phyloP scores from a whole-genome alignment of 2,113 vertebrate species.

The Ageneiosus marmoratus region DNA sequence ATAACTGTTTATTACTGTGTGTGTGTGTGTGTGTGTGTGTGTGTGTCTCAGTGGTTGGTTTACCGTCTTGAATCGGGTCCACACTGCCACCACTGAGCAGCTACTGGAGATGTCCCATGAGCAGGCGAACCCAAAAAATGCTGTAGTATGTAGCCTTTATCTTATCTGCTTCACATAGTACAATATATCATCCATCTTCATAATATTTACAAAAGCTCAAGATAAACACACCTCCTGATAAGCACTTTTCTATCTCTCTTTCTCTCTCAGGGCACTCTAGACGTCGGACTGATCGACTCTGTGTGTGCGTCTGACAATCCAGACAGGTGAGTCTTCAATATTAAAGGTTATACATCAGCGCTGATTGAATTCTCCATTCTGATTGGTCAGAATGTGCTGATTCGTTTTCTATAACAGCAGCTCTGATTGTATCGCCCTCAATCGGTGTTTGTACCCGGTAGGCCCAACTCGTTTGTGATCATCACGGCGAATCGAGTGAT shows the following conservation, averaged over 20 bases:
- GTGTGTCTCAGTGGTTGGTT: conserved; percentile 82
- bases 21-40: neutral
- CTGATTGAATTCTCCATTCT: neutral
- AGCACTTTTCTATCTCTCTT: neutral
- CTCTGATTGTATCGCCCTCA: neutral
- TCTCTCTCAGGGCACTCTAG: conserved; percentile 81
- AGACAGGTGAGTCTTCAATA: conserved; percentile 76
- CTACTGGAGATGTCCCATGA: conserved; percentile 91
- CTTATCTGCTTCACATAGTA: neutral
- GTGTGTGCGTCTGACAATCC: conserved; percentile 93
- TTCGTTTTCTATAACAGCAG: neutral
- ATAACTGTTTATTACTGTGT: neutral
- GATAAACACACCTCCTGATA: neutral
- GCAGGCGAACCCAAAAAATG: conserved; percentile 92
- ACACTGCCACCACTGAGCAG: conserved; percentile 84
- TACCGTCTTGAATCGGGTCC: conserved; percentile 85
- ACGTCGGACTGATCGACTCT: conserved; percentile 89
- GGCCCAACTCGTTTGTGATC: conserved; percentile 92
- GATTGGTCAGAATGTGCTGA: neutral
- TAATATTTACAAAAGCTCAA: neutral
- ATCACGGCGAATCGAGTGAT: conserved; percentile 92
- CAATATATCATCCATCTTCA: neutral
- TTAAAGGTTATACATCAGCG: neutral
- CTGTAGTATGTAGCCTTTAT: conserved; percentile 79
- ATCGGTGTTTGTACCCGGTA: conserved; percentile 52